phyloP scores from a whole-genome alignment of 1,140 invertebrate genomes.

The Andrena cerasifolii region DNA sequence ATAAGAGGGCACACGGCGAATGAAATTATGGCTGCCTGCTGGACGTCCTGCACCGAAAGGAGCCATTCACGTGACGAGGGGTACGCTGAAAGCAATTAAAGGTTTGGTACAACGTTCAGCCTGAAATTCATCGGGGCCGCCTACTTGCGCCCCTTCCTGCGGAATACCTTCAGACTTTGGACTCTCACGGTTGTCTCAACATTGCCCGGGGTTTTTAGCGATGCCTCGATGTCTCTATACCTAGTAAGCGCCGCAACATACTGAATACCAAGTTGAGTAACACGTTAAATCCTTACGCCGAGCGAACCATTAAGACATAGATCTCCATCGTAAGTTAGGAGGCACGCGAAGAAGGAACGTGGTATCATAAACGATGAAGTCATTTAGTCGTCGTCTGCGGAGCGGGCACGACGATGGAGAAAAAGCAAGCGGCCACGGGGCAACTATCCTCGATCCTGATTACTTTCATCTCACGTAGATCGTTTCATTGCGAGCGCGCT shows the following conservation, averaged over 20 bases:
- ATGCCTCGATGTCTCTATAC: too few species aligned
- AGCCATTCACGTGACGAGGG: slow-evolving; percentile 42
- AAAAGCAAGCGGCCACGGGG: slow-evolving; percentile 32
- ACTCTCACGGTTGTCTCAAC: not conserved
- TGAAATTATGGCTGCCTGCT: slow-evolving; percentile 48
- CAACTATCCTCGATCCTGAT: slow-evolving; percentile 45
- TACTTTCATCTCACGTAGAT: slow-evolving; percentile 67
- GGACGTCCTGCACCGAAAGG: slow-evolving; percentile 40
- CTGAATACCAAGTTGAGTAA: too few species aligned
- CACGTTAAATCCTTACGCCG: not conserved
- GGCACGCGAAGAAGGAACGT: slow-evolving; percentile 16
- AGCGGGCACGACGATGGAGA: not conserved
- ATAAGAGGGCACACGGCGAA: slow-evolving; percentile 57
- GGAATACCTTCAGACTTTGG: slow-evolving; percentile 14
- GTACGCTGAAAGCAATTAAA: slow-evolving; percentile 59
- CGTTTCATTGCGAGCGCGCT: slow-evolving; percentile 61
- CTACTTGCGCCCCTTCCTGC: slow-evolving; percentile 6
- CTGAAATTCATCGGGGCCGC: slow-evolving; percentile 1
- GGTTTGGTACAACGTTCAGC: slow-evolving; percentile 30
- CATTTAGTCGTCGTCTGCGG: slow-evolving; percentile 38
- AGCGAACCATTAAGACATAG: slow-evolving; percentile 35
- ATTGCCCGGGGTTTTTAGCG: too few species aligned
- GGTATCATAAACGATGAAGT: slow-evolving; percentile 57
- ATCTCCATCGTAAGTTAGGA: slow-evolving; percentile 17
- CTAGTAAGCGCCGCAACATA: too few species aligned